Evolutionary conservation across 2,113 vertebrate species (phyloP).

Genomic region (Ailuropoda melanoleuca): DNA sequence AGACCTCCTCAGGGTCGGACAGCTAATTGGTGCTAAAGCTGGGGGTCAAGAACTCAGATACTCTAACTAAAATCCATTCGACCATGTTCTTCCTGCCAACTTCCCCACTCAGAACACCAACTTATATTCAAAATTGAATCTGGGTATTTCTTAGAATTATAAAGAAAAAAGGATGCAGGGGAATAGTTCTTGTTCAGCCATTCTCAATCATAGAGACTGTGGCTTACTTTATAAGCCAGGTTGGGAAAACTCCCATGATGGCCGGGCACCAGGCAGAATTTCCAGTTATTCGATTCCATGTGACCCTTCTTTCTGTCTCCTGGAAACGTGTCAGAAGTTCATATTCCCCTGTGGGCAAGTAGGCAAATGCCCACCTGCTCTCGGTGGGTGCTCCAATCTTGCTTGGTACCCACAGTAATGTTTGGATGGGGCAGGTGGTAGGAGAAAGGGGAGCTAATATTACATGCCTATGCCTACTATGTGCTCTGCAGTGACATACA

Average conservation of each 20-base stretch:
- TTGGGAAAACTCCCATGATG: not conserved
- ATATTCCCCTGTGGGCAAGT: not conserved
- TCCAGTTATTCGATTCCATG: not conserved
- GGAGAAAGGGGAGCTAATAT: not conserved
- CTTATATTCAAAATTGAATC: not conserved
- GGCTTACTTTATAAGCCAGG: not conserved
- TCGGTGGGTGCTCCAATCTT: not conserved
- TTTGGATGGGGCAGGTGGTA: not conserved
- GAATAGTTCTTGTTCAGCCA: not conserved
- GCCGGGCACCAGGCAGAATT: not conserved
- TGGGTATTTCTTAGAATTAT: not conserved
- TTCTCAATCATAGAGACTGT: not conserved
- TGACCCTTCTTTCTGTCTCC: not conserved
- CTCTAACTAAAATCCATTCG: not conserved
- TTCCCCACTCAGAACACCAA: not conserved
- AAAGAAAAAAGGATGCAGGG: not conserved
- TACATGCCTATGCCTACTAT: not conserved
- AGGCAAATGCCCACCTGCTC: not conserved
- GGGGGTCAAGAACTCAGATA: not conserved
- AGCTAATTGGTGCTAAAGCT: not conserved
- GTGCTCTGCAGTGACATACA: not conserved
- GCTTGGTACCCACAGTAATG: not conserved
- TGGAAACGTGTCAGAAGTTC: not conserved
- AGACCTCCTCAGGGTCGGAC: not conserved
- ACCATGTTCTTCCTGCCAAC: not conserved